phyloP scores from a whole-genome alignment of 1,140 invertebrate species.

The Steinernema khuongi region DNA sequence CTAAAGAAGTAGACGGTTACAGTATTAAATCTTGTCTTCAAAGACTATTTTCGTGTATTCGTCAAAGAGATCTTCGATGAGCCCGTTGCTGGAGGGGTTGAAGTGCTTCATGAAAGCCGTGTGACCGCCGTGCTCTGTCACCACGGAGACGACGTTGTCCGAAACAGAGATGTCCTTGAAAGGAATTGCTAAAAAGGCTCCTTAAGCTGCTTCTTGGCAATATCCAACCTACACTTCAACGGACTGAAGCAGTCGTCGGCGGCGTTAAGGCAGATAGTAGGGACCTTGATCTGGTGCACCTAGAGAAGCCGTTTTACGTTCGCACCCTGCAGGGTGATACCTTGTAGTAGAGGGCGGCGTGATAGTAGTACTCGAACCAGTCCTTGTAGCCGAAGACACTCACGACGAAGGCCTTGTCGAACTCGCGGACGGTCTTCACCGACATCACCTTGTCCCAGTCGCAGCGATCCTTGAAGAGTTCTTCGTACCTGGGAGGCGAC shows the following conservation, averaged over 20 bases:
- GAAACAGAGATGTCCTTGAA: slow-evolving; percentile 23
- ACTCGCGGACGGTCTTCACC: slow-evolving; percentile 36
- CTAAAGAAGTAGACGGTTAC: too few relatives aligned
- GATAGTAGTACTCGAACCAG: slow-evolving; percentile 27
- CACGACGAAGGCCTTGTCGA: slow-evolving; percentile 33
- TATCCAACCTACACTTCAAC: slow-evolving; percentile 26
- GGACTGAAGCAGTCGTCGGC: slow-evolving; percentile 39
- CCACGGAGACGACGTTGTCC: slow-evolving; percentile 26
- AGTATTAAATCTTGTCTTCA: not conserved
- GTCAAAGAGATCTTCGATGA: slow-evolving; percentile 30
- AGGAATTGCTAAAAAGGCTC: slow-evolving; percentile 30
- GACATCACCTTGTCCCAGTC: slow-evolving; percentile 32
- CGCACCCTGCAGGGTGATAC: too few relatives aligned
- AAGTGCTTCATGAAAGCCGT: slow-evolving; percentile 38
- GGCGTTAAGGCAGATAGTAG: slow-evolving; percentile 29
- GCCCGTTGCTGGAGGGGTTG: slow-evolving; percentile 29
- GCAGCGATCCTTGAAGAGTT: slow-evolving; percentile 29
- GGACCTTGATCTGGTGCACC: slow-evolving; percentile 38
- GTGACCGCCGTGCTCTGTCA: slow-evolving; percentile 38
- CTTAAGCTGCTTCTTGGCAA: not conserved
- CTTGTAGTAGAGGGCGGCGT: slow-evolving; percentile 25
- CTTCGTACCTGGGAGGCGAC: slow-evolving; percentile 29
- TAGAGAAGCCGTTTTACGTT: slow-evolving; percentile 14
- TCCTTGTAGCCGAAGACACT: slow-evolving; percentile 29
- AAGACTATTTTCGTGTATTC: slow-evolving; percentile 14